Percentiles rank a stretch among this genome's conserved stretches.
These are phyloP conservation scores for Oryzias melastigma DNA, from an alignment of 2,113 vertebrate species.

Conservation along the genomic window DNA sequence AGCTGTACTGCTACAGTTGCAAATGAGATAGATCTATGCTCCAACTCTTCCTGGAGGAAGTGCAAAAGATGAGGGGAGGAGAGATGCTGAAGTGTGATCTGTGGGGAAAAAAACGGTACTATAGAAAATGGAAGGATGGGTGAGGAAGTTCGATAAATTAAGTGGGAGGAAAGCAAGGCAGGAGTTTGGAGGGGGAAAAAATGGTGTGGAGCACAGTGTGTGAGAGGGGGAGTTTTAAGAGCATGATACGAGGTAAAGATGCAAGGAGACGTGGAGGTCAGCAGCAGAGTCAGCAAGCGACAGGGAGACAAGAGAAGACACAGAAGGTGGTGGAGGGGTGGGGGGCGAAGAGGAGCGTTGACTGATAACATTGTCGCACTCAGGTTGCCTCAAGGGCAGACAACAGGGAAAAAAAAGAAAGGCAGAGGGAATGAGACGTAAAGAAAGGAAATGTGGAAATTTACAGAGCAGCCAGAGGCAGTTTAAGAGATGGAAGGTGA, in stretches of 20 bases:
- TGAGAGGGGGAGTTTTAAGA: not conserved
- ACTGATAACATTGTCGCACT: slow-evolving; percentile 71
- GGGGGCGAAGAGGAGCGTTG: slow-evolving; percentile 45
- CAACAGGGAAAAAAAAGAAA: slow-evolving; percentile 37
- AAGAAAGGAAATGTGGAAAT: slow-evolving; percentile 47
- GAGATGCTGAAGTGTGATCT: slow-evolving; percentile 9
- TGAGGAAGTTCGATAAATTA: slow-evolving; percentile 25
- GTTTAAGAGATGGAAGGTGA: slow-evolving; percentile 42
- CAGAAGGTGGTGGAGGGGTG: slow-evolving; percentile 14
- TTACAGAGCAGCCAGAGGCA: slow-evolving; percentile 54
- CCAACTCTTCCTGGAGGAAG: slow-evolving; percentile 17
- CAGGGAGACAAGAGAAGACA: slow-evolving; percentile 31
- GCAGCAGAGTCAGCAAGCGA: slow-evolving; percentile 45
- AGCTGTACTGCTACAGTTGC: slow-evolving; percentile 36
- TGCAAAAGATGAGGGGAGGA: slow-evolving; percentile 12
- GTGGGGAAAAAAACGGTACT: slow-evolving; percentile 2
- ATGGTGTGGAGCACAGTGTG: slow-evolving; percentile 4
- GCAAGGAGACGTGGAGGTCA: slow-evolving; percentile 53
- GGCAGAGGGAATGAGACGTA: slow-evolving; percentile 38
- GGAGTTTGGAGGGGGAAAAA: not conserved
- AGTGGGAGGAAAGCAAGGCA: not conserved
- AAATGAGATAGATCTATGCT: slow-evolving; percentile 47
- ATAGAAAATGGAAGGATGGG: slow-evolving; percentile 10
- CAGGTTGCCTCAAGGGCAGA: slow-evolving; percentile 69
- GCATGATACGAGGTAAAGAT: slow-evolving; percentile 4